Evolutionary conservation across 2,888 invertebrate genomes (phyloP), one percentile per base, ranked within the genome.

Genomic region (Heliconius sara): DNA sequence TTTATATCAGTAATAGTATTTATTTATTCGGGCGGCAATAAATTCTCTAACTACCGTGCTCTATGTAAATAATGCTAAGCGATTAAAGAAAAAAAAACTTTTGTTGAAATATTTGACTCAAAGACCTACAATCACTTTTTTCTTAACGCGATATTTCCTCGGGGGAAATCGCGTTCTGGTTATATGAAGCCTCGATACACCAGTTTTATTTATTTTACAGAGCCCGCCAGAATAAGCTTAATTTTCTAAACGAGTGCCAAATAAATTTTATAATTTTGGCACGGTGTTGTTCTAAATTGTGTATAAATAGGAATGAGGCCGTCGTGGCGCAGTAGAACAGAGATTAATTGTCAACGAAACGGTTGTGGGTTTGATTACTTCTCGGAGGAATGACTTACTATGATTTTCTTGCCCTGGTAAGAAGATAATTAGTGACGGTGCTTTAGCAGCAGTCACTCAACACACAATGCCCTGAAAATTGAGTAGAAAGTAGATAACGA

Each of bases 101-200:
- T 68, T 43, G 13, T 68, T 34, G 30, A 72, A 72, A 57, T 72
- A 72, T 72, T 52, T 57, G 12, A 57, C 72, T n/a, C 72, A 57
- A 72, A 72, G 57, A 57, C 12, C 72, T 22, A 57, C 52, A 34
- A 72, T 72, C 57, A 34, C 57, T 72, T 72, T 72, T 72, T 72
- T 72, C 57, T 57, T 72, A 71, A 71, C 47, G 57, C 57, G 22
- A 57, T 57, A 72, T 30, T 12, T 57, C 71, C 79, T 76, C 79
- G 30, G 75, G 79, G 79, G 76, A 76, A 79, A 76, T 76, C 68
- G 70, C 70, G 79, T 76, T 60, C 70, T 76, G 71, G 52, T 76
- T 79, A 76, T 63, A 76, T 63, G 71, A 75, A 43, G 66, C 57
- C 74, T 68, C 66, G 65, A 78, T 78, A 72, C 72, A 73, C 63